phyloP scores from a whole-genome alignment of 1,140 invertebrate species.

The Calliopsis andreniformis region DNA sequence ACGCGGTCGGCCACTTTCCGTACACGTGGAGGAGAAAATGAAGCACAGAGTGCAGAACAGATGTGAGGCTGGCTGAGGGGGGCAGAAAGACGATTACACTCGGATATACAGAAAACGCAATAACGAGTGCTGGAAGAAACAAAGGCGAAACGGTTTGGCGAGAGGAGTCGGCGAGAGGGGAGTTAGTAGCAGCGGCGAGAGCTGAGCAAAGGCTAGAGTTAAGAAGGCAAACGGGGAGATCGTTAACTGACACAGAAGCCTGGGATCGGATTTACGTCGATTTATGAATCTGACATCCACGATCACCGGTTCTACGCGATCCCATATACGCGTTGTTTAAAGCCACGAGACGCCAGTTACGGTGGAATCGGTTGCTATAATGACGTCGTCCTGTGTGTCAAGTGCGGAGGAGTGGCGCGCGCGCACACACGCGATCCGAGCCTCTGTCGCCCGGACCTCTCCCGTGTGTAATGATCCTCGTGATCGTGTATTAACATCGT shows the following conservation, averaged over 20 bases:
- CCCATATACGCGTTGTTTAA: constrained; percentile 4
- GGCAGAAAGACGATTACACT: not conserved
- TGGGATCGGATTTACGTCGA: constrained; percentile 27
- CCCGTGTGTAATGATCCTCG: constrained; percentile 39
- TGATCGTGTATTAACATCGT: constrained; percentile 35
- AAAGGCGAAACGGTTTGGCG: not conserved
- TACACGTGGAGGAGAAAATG: not conserved
- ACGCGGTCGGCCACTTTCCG: constrained; percentile 14
- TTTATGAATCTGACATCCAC: constrained; percentile 20
- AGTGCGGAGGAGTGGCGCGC: constrained; percentile 16
- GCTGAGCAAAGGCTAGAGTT: not conserved
- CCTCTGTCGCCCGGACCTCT: constrained; percentile 8
- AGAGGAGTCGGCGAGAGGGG: no score
- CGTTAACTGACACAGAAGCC: not conserved
- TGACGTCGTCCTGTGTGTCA: constrained; percentile 22
- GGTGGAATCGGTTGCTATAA: constrained; percentile 33
- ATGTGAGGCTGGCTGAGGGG: not conserved
- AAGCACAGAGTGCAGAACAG: not conserved
- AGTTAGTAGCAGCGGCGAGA: not conserved
- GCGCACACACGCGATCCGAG: not conserved
- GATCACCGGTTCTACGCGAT: constrained; percentile 9
- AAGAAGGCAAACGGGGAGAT: not conserved
- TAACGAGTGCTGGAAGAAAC: not conserved
- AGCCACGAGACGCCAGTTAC: constrained; percentile 30
- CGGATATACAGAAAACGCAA: constrained; percentile 7